A percentile compares a stretch with the other conserved stretches of the same genome.
Evolutionary conservation across 2,888 invertebrate genomes (phyloP).

Genomic region (Marasmarcha lunaedactyla): DNA sequence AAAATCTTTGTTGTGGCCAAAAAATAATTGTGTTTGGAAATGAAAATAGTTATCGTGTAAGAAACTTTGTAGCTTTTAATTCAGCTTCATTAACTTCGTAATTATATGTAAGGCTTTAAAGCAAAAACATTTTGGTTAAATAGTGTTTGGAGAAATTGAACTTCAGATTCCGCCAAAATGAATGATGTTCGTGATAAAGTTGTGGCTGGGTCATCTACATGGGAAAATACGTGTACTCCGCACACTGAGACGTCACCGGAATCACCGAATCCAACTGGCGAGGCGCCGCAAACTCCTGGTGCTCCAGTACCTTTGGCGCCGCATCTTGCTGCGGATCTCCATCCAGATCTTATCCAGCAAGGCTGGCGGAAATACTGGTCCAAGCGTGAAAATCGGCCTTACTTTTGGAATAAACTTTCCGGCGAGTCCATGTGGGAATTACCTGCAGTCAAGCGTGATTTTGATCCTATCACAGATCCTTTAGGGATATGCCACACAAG

Average conservation of each 20-base stretch:
- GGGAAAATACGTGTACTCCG: constrained; percentile 42
- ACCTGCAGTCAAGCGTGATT: constrained; percentile 84
- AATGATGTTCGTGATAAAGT: constrained; percentile 68
- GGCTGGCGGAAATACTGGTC: constrained; percentile 99
- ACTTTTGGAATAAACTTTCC: constrained; percentile 96
- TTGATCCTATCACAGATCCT: constrained; percentile 93
- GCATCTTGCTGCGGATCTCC: constrained; percentile 55
- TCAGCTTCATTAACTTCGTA: neutral
- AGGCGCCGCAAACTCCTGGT: constrained; percentile 71
- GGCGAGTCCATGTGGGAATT: constrained; percentile 98
- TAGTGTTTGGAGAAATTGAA: neutral
- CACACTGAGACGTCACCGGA: constrained; percentile 59
- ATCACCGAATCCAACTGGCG: constrained; percentile 52
- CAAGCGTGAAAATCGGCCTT: constrained; percentile 92
- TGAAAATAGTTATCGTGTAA: neutral
- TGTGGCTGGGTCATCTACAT: constrained; percentile 55
- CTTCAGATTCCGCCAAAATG: constrained; percentile 31
- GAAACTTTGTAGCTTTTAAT: neutral
- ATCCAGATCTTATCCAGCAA: constrained; percentile 74
- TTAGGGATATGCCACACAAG: constrained; percentile 79
- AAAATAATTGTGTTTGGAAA: too few species aligned
- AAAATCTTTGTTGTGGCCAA: too few species aligned
- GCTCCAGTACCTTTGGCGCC: constrained; percentile 65
- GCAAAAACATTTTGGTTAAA: constrained; percentile 11
- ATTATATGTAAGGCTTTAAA: constrained; percentile 12